Evolutionary conservation across 2,113 vertebrate species (phyloP).

Genomic region (Saccopteryx leptura): DNA sequence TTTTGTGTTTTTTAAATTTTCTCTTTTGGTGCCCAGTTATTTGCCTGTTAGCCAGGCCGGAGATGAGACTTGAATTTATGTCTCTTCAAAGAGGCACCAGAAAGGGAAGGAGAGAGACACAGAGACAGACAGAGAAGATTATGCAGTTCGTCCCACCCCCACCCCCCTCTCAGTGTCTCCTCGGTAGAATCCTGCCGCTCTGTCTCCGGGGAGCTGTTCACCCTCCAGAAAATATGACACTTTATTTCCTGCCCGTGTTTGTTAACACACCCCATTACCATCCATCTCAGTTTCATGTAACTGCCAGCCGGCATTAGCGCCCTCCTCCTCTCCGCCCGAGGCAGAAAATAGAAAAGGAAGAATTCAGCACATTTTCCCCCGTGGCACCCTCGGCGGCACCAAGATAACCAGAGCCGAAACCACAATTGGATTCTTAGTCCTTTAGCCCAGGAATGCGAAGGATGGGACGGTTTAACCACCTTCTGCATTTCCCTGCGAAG

Average conservation of each 20-base stretch:
- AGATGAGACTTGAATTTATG: conserved; percentile 52
- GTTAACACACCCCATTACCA: conserved; percentile 79
- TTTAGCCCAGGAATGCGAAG: conserved; percentile 59
- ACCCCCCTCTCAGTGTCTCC: conserved; percentile 66
- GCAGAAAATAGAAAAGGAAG: conserved; percentile 82
- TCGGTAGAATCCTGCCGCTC: conserved; percentile 50
- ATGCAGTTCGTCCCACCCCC: neutral
- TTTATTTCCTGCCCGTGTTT: conserved; percentile 82
- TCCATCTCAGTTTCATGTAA: conserved; percentile 73
- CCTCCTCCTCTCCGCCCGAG: conserved; percentile 50
- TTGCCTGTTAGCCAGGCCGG: conserved; percentile 19
- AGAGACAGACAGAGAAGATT: conserved; percentile 15
- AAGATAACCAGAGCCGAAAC: conserved; percentile 69
- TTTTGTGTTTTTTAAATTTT: neutral
- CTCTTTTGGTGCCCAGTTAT: conserved; percentile 18
- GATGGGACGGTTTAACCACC: conserved; percentile 4
- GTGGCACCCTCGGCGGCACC: conserved; percentile 39
- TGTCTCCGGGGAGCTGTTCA: conserved; percentile 72
- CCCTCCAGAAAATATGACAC: conserved; percentile 83
- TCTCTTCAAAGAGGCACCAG: conserved; percentile 55
- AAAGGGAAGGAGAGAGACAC: conserved; percentile 26
- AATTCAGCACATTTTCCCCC: conserved; percentile 74
- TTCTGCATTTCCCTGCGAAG: conserved; percentile 56
- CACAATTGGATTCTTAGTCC: conserved; percentile 55
- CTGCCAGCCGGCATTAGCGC: conserved; percentile 80